phyloP scores from a whole-genome alignment of 2,888 invertebrate species.

The Odontomyia ornata region DNA sequence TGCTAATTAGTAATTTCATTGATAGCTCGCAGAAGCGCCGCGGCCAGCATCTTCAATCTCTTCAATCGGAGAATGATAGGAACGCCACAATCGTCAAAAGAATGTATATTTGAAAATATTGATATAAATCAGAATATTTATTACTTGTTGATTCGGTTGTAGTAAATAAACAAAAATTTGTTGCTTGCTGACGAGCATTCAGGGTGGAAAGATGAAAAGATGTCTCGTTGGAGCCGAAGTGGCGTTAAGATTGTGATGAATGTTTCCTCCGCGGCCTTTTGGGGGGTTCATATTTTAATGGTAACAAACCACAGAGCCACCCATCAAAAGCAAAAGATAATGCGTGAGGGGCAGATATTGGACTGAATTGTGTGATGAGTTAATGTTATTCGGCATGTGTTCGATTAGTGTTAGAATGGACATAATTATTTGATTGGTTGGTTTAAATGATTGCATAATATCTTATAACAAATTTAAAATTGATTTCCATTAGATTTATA shows the following conservation, averaged over 20 bases:
- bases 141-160: neutral
- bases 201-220: constrained; percentile 14
- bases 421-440: too few relatives aligned
- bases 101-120: constrained; percentile 31
- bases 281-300: neutral
- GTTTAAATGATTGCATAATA: too few relatives aligned
- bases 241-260: constrained; percentile 27
- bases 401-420: too few relatives aligned
- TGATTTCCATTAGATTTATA: too few relatives aligned
- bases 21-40: constrained; percentile 20
- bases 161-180: constrained; percentile 32
- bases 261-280: constrained; percentile 9
- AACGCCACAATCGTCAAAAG: constrained; percentile 13
- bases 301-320: too few relatives aligned
- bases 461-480: too few relatives aligned
- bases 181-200: neutral
- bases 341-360: too few relatives aligned
- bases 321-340: too few relatives aligned
- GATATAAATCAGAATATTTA: constrained; percentile 37
- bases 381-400: too few relatives aligned
- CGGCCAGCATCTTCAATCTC: too few relatives aligned
- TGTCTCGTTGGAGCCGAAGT: constrained; percentile 23
- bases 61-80: neutral
- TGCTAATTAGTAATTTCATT: constrained; percentile 12
- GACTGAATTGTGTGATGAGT: too few relatives aligned